Base-by-base conservation (phyloP, 2,888 invertebrate species). In the Pseudococcus jackbeardsleyi region DNA sequence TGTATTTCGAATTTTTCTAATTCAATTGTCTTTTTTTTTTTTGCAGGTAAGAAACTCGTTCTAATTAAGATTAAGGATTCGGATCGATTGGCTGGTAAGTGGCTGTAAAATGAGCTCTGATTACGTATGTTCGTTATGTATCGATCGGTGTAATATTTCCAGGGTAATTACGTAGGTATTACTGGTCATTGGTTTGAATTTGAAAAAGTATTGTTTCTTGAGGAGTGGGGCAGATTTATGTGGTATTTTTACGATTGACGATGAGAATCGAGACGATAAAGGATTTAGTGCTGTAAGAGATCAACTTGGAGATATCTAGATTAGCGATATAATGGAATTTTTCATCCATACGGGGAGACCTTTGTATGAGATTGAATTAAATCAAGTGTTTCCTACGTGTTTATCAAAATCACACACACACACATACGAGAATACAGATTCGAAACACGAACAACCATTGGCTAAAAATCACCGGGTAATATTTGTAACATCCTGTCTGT, bases 401-500 rank as follows among this genome's bases (percentile, higher is more conserved):
- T 42, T n/a, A 42, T 79, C 19, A 79, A 79, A 79, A 79, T 79
- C 46, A 79, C 79, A 42, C 59, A 19, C 26, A 33, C 26, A n/a
- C n/a, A n/a, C n/a, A 59, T 19, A 19, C n/a, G 42, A n/a, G 1
- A 79, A 19, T 59, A 72, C 26, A 3, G 79, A 79, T 79, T 79
- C 42, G 5, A 46, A 19, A 72, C 79, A 42, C 79, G 79, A 72
- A 79, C 42, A n/a, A 79, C 79, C 79, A 79, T 79, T 79, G 79
- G 79, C 79, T 79, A 79, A 79, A 79, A 79, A 79, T 79, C 79
- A 19, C 79, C 42, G 26, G 79, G 42, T 79, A 79, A 79, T 79
- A 79, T 79, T 79, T 26, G 72, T 72, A 79, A 79, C 79, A 79
- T 79, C 79, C 79, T 79, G 79, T 79, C 79, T 79, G 79, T 26